A percentile compares a stretch with the other conserved stretches of the same genome.
Evolutionary conservation across 2,113 vertebrate genomes (phyloP).

Genomic region (Peromyscus maniculatus): DNA sequence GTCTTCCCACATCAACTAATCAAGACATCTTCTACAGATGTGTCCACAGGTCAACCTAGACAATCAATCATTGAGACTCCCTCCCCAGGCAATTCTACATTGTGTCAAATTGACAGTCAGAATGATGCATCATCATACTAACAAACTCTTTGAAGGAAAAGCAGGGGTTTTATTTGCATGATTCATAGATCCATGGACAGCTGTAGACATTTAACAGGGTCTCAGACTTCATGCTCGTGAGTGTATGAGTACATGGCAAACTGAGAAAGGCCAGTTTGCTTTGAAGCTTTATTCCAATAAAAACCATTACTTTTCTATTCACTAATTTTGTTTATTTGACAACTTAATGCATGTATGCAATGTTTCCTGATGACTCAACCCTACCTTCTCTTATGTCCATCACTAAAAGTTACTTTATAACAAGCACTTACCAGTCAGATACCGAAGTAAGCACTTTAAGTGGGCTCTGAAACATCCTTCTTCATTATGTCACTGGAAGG

Average conservation of each 20-base stretch:
- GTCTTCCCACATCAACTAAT: neutral
- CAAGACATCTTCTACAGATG: neutral
- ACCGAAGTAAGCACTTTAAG: neutral
- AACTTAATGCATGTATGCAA: neutral
- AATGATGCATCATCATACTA: neutral
- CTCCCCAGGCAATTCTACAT: neutral
- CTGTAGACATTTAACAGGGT: neutral
- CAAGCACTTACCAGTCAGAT: neutral
- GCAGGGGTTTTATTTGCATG: neutral
- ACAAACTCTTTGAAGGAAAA: constrained; percentile 21
- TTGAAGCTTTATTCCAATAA: neutral
- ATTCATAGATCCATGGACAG: neutral
- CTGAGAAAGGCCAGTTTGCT: constrained; percentile 4
- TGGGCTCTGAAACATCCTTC: neutral
- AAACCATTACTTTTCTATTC: neutral
- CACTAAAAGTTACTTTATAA: neutral
- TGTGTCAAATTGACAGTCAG: neutral
- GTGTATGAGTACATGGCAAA: neutral
- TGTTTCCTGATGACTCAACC: neutral
- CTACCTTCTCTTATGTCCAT: neutral
- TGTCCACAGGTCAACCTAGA: neutral
- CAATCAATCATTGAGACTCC: neutral
- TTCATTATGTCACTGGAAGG: neutral
- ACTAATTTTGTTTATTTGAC: neutral
- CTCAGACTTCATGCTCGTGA: neutral